These are phyloP conservation scores for Spermophilus dauricus DNA, from an alignment of 2,113 vertebrate genomes.

Conservation along the genomic window DNA sequence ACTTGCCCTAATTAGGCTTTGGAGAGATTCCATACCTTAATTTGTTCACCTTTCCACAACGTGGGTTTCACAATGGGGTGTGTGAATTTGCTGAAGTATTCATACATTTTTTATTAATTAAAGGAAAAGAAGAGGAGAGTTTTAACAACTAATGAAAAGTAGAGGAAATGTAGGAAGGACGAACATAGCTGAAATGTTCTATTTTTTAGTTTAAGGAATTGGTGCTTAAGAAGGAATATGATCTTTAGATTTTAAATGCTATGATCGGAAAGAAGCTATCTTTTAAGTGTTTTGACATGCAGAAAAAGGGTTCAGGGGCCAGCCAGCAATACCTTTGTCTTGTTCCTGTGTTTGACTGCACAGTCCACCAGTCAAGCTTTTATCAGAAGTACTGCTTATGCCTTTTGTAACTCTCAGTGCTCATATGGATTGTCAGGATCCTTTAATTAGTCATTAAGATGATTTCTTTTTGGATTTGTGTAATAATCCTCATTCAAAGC, in stretches of 20 bases:
- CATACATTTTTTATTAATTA: slow-evolving; percentile 41
- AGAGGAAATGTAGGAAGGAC: background rate
- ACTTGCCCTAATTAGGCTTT: slow-evolving; percentile 31
- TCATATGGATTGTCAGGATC: background rate
- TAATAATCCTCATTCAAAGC: slow-evolving; percentile 40
- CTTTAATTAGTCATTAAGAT: slow-evolving; percentile 14
- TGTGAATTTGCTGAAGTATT: background rate
- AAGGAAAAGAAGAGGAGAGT: slow-evolving; percentile 44
- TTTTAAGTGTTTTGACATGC: slow-evolving; percentile 49
- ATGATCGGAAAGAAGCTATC: background rate
- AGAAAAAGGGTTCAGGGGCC: slow-evolving; percentile 15
- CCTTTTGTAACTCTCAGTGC: background rate
- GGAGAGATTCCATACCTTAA: slow-evolving; percentile 7
- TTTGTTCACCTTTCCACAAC: background rate
- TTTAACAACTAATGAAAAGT: slow-evolving; percentile 64
- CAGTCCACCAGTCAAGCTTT: background rate
- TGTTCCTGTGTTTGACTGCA: background rate
- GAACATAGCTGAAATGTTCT: slow-evolving; percentile 50
- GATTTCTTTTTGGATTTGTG: slow-evolving; percentile 47
- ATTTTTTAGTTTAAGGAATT: slow-evolving; percentile 47
- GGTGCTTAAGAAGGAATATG: slow-evolving; percentile 42
- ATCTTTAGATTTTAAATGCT: slow-evolving; percentile 59
- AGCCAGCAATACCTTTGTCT: background rate
- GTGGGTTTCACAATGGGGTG: background rate
- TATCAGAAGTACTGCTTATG: background rate